A percentile compares a stretch with the other conserved stretches of the same genome.
Evolutionary conservation across 2,888 invertebrate genomes (phyloP).

Genomic region (Embidobia sp.): DNA sequence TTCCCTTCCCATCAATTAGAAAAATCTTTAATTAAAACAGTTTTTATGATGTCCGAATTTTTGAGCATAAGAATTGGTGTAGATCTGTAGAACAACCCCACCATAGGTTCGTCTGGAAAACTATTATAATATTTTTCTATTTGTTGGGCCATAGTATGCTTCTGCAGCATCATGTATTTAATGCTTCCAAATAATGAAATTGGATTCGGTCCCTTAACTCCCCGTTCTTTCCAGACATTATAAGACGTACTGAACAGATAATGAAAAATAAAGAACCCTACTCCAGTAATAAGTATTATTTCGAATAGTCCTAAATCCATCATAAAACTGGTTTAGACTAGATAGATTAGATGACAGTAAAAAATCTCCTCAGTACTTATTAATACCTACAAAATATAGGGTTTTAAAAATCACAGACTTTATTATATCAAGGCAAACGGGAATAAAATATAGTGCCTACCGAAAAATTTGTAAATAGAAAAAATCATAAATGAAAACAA

Average conservation of each 20-base stretch:
- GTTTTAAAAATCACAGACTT: no score
- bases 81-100: slow-evolving; percentile 79
- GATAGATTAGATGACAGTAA: no score
- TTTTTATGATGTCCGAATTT: slow-evolving; percentile 78
- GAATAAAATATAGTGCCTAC: no score
- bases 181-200: slow-evolving; percentile 80
- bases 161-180: slow-evolving; percentile 69
- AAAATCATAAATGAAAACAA: no score
- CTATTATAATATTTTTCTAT: slow-evolving; percentile 57
- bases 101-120: slow-evolving; percentile 68
- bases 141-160: slow-evolving; percentile 26
- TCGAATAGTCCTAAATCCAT: slow-evolving; percentile 59
- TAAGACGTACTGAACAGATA: slow-evolving; percentile 70
- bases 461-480: no score
- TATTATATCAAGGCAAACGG: no score
- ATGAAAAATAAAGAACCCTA: slow-evolving; percentile 54
- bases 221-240: slow-evolving; percentile 78
- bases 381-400: no score
- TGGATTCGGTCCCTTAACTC: slow-evolving; percentile 79
- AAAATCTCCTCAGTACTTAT: no score
- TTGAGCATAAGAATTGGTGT: slow-evolving; percentile 78
- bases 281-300: slow-evolving; percentile 80
- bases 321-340: no score
- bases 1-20: no score
- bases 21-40: slow-evolving; percentile 81